Evolutionary conservation across 1,140 invertebrate genomes (phyloP).

Genomic region (Drosophila serrata): DNA sequence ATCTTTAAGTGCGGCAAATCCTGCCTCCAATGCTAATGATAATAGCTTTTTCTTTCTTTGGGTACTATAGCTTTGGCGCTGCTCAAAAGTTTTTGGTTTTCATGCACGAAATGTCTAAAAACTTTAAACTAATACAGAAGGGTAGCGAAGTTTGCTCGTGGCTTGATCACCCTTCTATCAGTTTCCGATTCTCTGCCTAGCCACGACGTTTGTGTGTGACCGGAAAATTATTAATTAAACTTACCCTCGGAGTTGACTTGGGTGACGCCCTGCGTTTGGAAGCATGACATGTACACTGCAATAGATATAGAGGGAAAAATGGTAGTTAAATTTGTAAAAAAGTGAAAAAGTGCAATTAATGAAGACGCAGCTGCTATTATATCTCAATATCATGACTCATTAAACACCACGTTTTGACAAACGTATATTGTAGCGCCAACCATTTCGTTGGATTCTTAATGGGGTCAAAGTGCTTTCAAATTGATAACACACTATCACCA

Average conservation of each 20-base stretch:
- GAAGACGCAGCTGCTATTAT: no score
- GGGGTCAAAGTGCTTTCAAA: no score
- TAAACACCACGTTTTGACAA: no score
- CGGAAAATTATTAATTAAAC: slow-evolving; percentile 84
- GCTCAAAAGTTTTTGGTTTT: slow-evolving; percentile 70
- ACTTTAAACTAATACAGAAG: slow-evolving; percentile 76
- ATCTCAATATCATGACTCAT: no score
- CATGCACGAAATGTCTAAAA: slow-evolving; percentile 76
- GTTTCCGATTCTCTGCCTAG: neutral
- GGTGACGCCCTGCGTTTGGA: slow-evolving; percentile 63
- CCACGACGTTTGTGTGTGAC: slow-evolving; percentile 28
- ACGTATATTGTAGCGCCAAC: no score
- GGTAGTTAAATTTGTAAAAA: slow-evolving; percentile 1
- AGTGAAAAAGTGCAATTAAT: slow-evolving; percentile 21
- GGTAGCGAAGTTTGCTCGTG: slow-evolving; percentile 60
- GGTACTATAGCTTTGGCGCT: slow-evolving; percentile 46
- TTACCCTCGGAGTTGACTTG: slow-evolving; percentile 83
- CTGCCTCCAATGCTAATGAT: slow-evolving; percentile 33
- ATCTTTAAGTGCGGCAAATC: slow-evolving; percentile 34
- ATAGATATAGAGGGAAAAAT: slow-evolving; percentile 35
- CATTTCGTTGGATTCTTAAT: no score
- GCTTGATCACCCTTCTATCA: neutral
- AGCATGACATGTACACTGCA: slow-evolving; percentile 71
- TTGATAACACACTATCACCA: slow-evolving; percentile 9
- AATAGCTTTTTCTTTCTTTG: slow-evolving; percentile 62